A percentile compares a stretch with the other conserved stretches of the same genome.
These are phyloP conservation scores for human DNA, from an alignment of 2,113 vertebrate species.

Conservation along the genomic window DNA sequence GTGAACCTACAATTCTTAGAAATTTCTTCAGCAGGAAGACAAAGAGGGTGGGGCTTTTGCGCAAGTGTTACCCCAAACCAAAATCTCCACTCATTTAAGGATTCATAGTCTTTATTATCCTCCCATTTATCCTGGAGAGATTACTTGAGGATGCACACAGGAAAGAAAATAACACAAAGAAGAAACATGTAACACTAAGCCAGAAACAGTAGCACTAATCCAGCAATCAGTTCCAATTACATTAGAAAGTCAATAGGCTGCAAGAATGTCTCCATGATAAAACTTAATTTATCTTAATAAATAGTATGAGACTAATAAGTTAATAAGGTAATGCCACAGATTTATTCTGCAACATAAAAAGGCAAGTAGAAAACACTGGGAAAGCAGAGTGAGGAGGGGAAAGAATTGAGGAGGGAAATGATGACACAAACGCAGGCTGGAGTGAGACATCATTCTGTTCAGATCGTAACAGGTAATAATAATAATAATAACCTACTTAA, in stretches of 20 bases:
- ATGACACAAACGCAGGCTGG: background rate
- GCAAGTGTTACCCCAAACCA: background rate
- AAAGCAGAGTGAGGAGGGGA: background rate
- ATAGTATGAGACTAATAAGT: background rate
- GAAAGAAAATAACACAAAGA: background rate
- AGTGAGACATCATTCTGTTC: fast-evolving
- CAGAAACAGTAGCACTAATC: no score
- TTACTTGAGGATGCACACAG: background rate
- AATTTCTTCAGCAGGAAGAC: background rate
- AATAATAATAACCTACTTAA: no score
- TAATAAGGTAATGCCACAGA: background rate
- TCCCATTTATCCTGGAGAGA: background rate
- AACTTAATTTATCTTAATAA: background rate
- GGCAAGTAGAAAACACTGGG: background rate
- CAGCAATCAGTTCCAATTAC: background rate
- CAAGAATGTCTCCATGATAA: background rate
- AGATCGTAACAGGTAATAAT: fast-evolving
- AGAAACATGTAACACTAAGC: fast-evolving
- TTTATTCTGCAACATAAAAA: background rate
- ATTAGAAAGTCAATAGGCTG: background rate
- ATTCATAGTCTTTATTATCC: background rate
- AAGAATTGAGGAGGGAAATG: background rate
- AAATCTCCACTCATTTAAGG: background rate
- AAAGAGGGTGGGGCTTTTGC: background rate
- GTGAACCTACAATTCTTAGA: background rate